phyloP scores from a whole-genome alignment of 2,888 invertebrate species.

The Lasioglossum morio region DNA sequence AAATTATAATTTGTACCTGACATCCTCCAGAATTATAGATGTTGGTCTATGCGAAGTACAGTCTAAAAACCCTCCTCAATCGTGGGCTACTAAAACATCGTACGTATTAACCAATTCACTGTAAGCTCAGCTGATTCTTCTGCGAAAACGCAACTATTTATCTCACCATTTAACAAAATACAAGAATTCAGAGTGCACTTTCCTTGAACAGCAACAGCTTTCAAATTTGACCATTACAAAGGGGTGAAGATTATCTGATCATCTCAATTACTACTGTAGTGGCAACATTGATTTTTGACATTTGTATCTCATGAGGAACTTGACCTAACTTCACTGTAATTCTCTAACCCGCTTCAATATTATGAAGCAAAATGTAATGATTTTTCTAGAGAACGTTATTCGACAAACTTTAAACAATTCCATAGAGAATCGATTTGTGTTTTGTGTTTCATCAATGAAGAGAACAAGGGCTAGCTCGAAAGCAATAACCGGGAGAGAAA shows the following conservation, averaged over 20 bases:
- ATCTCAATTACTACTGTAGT: not conserved
- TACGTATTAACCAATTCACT: conserved; percentile 35
- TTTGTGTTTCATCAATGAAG: conserved; percentile 47
- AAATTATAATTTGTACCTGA: conserved; percentile 12
- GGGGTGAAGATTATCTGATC: not conserved
- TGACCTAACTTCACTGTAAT: conserved; percentile 25
- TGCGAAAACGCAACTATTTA: not conserved
- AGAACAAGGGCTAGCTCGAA: conserved; percentile 44
- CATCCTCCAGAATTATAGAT: conserved; percentile 17
- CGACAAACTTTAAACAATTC: conserved; percentile 24
- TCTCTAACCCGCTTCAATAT: conserved; percentile 6
- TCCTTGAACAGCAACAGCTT: not conserved
- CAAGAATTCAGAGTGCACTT: not conserved
- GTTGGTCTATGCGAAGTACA: conserved; percentile 23
- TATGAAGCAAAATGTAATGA: not conserved
- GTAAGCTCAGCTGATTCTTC: not conserved
- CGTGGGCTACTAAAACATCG: conserved; percentile 28
- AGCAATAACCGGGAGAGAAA: not conserved
- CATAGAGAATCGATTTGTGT: not conserved
- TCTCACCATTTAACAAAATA: not conserved
- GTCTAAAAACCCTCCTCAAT: conserved; percentile 12
- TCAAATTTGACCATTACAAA: not conserved
- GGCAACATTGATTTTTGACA: conserved; percentile 21
- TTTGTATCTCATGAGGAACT: not conserved
- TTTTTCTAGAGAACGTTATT: conserved; percentile 29